Percentiles rank a stretch among this genome's conserved stretches.
Conservation (phyloP, 35 echinoderm and acorn worm species). For the Patiria miniata region DNA sequence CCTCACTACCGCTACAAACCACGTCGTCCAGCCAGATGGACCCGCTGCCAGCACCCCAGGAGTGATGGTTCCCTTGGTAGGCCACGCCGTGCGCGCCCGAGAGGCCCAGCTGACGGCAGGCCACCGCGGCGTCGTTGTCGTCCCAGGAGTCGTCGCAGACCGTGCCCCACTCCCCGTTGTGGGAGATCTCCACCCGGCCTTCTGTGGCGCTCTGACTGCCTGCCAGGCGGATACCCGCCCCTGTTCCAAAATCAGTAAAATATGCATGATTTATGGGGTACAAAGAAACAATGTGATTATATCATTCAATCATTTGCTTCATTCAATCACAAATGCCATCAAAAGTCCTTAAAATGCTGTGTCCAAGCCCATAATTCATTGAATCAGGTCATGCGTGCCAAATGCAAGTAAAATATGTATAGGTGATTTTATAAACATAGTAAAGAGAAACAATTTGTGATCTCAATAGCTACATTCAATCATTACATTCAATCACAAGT, state of each 20-base stretch:
- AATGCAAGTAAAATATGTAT: not conserved
- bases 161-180: no score
- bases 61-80: not conserved
- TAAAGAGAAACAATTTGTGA: no score
- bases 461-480: no score
- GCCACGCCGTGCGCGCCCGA: not conserved
- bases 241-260: not conserved
- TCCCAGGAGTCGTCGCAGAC: no score
- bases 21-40: no score
- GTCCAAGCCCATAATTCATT: not conserved
- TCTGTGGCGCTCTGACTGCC: slow-evolving; percentile 20
- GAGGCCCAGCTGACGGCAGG: slow-evolving; percentile 5
- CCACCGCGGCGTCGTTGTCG: no score
- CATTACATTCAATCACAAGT: no score
- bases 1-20: slow-evolving; percentile 18
- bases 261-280: no score
- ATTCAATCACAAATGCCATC: not conserved
- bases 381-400: not conserved
- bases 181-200: slow-evolving; percentile 22
- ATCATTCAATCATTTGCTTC: not conserved
- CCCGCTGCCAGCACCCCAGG: no score
- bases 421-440: no score
- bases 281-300: not conserved
- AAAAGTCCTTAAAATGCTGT: not conserved
- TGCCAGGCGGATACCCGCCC: no score